Percentiles rank a stretch among this genome's conserved stretches.
These are phyloP conservation scores for Melanotaenia duboulayi DNA, from an alignment of 2,113 vertebrate genomes.

Conservation along the genomic window DNA sequence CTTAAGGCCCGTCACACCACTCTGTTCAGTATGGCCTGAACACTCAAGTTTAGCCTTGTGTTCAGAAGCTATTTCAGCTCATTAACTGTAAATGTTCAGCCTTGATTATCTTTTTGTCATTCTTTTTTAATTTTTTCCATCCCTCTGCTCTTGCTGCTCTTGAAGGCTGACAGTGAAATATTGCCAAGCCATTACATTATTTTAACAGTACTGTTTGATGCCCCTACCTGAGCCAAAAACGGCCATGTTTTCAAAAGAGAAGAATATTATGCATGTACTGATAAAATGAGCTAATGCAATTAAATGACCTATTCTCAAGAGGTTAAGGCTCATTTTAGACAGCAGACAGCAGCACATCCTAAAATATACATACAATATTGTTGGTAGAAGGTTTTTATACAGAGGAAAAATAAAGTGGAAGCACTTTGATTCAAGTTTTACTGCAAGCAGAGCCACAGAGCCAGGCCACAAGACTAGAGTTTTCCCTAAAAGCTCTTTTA, in stretches of 20 bases:
- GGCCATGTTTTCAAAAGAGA: neutral
- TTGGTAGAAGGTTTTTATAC: neutral
- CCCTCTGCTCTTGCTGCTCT: conserved; percentile 11
- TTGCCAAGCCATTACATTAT: neutral
- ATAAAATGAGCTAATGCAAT: conserved; percentile 16
- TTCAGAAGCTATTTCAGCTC: neutral
- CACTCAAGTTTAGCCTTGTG: neutral
- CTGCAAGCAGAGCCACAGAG: neutral
- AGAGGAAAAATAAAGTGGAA: neutral
- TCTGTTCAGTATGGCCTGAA: neutral
- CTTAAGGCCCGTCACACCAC: neutral
- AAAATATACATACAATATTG: neutral
- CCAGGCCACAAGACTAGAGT: neutral
- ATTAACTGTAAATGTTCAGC: conserved; percentile 9
- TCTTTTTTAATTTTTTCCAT: neutral
- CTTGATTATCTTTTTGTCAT: neutral
- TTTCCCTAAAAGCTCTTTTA: neutral
- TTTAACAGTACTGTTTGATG: conserved; percentile 6
- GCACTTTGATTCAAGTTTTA: neutral
- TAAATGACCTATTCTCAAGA: conserved; percentile 2
- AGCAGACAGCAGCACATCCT: neutral
- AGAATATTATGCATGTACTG: neutral
- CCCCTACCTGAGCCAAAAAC: neutral
- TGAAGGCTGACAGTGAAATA: conserved; percentile 10
- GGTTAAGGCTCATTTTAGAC: neutral